Evolutionary conservation across 2,888 invertebrate species (phyloP).

Genomic region (Ctena decussata): DNA sequence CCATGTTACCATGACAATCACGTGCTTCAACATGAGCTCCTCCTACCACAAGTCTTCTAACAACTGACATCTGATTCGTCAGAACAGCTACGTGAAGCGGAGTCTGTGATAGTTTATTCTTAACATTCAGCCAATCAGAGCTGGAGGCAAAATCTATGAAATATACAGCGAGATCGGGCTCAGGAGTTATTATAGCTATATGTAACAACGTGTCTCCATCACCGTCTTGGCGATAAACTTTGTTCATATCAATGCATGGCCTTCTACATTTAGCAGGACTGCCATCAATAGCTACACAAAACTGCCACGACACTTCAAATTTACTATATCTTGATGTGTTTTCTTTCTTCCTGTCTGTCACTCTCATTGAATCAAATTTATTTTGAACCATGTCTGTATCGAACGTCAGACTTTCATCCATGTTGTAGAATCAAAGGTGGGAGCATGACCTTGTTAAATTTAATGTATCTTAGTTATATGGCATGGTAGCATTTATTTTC

Average conservation of each 20-base stretch:
- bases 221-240: constrained; percentile 15
- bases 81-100: constrained; percentile 32
- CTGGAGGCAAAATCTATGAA: background rate
- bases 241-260: background rate
- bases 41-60: constrained; percentile 11
- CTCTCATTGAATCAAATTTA: background rate
- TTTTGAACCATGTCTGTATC: background rate
- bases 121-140: background rate
- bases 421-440: too few species aligned
- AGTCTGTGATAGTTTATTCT: constrained; percentile 27
- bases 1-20: constrained; percentile 26
- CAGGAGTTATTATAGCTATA: constrained; percentile 36
- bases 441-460: too few species aligned
- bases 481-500: too few species aligned
- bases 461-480: too few species aligned
- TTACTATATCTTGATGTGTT: background rate
- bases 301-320: background rate
- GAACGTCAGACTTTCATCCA: background rate
- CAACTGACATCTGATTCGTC: constrained; percentile 11
- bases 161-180: background rate
- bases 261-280: background rate
- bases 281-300: background rate
- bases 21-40: constrained; percentile 22
- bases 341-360: background rate
- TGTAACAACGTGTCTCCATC: constrained; percentile 57